Evolutionary conservation across 2,113 vertebrate genomes (phyloP).

Genomic region (Bungarus multicinctus): DNA sequence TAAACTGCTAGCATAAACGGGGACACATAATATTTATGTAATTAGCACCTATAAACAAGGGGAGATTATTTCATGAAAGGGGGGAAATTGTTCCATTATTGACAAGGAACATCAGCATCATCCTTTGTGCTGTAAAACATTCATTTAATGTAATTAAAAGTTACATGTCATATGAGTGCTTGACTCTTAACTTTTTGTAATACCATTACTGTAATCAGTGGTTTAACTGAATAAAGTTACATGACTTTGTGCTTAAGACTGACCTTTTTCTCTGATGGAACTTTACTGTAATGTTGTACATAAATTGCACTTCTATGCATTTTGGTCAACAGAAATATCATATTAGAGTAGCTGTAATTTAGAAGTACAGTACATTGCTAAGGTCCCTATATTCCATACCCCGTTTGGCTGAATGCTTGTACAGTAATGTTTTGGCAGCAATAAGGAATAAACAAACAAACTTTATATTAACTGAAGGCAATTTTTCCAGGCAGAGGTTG

Average conservation of each 20-base stretch:
- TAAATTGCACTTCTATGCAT: not conserved
- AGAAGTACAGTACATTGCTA: not conserved
- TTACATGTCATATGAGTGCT: not conserved
- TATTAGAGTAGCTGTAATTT: not conserved
- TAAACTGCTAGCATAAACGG: slow-evolving; percentile 42
- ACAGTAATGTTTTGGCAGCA: not conserved
- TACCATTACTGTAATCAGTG: not conserved
- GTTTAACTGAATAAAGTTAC: slow-evolving; percentile 7
- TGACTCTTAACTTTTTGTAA: not conserved
- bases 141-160: slow-evolving; percentile 3
- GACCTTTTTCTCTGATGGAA: not conserved
- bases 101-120: slow-evolving; percentile 5
- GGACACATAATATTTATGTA: slow-evolving; percentile 55
- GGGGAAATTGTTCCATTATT: slow-evolving; percentile 2
- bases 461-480: not conserved
- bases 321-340: not conserved
- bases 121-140: slow-evolving; percentile 5
- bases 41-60: slow-evolving; percentile 34
- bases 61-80: slow-evolving; percentile 15
- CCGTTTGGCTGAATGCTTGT: not conserved
- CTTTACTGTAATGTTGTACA: not conserved
- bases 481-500: not conserved
- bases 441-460: not conserved
- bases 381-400: not conserved
- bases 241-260: not conserved